Conservation (phyloP, 1,140 invertebrate genomes). For the Trigoniulus corallinus region DNA sequence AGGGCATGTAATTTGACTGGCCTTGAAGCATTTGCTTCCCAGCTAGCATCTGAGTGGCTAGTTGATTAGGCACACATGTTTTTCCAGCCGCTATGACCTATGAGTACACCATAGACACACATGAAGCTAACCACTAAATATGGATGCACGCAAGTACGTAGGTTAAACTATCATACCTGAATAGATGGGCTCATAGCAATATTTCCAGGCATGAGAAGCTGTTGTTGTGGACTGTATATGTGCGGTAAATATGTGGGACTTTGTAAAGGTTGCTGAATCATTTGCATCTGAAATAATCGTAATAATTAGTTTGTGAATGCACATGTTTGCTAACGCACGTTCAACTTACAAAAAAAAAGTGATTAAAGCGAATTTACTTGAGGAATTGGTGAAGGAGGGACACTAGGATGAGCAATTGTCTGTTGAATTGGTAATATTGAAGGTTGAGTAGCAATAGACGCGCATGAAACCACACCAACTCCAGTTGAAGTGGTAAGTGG, state of each 20-base stretch:
- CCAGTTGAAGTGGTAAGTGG: no score
- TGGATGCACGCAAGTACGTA: not conserved
- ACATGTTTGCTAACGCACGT: not conserved
- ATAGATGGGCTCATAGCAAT: constrained; percentile 59
- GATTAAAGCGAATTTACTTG: constrained; percentile 1
- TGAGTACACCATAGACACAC: constrained; percentile 16
- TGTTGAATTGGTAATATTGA: not conserved
- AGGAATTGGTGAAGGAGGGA: constrained; percentile 6
- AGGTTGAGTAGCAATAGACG: no score
- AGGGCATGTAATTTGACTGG: constrained; percentile 44
- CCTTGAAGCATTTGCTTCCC: constrained; percentile 43
- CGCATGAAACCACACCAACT: no score
- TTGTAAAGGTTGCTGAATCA: constrained; percentile 64
- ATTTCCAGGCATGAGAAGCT: constrained; percentile 59
- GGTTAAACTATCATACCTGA: constrained; percentile 32
- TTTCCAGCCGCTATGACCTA: constrained; percentile 61
- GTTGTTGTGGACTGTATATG: constrained; percentile 53
- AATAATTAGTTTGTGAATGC: not conserved
- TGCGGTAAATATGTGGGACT: constrained; percentile 59
- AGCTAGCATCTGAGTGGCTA: constrained; percentile 60
- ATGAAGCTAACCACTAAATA: constrained; percentile 8
- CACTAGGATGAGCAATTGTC: constrained; percentile 1
- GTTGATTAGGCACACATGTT: constrained; percentile 57
- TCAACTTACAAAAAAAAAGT: not conserved
- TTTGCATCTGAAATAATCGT: constrained; percentile 35